Evolutionary conservation across 2,797 vertebrate species (phyloP).

Genomic region (Tympanoctomys barrerae): DNA sequence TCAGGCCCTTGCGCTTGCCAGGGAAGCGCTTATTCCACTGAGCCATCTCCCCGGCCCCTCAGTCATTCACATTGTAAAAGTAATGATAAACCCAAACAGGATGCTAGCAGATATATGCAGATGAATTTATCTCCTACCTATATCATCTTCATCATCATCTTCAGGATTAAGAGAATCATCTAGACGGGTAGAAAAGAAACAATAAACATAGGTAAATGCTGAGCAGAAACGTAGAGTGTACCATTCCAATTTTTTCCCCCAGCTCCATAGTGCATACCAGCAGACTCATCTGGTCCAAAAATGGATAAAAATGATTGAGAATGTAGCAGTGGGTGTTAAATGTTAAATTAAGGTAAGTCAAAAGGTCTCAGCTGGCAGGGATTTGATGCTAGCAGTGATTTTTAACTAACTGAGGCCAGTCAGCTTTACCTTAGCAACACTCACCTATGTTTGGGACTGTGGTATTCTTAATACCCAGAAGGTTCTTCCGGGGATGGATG

Average conservation of each 20-base stretch:
- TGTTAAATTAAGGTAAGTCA: not conserved
- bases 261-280: not conserved
- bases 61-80: not conserved
- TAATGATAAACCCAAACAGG: not conserved
- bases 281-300: not conserved
- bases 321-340: not conserved
- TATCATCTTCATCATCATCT: conserved; percentile 78
- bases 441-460: conserved; percentile 73
- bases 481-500: conserved; percentile 65
- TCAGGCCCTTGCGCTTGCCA: no score
- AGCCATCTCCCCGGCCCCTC: no score
- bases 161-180: conserved; percentile 61
- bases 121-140: conserved; percentile 76
- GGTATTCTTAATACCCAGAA: conserved; percentile 60
- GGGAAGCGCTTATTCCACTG: no score
- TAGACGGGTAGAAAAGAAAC: conserved; percentile 64
- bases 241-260: not conserved
- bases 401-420: not conserved
- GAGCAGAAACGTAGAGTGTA: not conserved
- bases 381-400: not conserved
- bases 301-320: not conserved
- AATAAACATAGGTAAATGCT: not conserved
- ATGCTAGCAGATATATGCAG: not conserved
- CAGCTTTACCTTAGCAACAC: conserved; percentile 64
- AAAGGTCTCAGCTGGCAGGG: not conserved